Base-by-base conservation (phyloP, 2,113 vertebrate species). In the Rhea pennata region DNA sequence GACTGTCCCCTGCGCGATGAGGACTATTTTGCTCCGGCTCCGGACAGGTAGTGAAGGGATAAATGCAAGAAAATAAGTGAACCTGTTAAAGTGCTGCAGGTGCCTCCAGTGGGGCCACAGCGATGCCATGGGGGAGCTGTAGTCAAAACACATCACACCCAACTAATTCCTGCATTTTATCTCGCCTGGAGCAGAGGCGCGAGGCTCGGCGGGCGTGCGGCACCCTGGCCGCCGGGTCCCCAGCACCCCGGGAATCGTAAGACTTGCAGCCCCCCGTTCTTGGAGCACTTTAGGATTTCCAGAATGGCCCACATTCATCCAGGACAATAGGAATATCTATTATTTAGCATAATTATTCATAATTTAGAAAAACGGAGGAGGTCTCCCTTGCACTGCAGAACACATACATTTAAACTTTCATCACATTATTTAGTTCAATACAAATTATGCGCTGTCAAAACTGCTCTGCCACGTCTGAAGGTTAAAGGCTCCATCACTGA, bases 401-500 rank as follows among this genome's bases (percentile, higher is more conserved):
- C 15, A 39, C 0, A 1, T 51, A 42, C 59, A 14, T 23, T 21
- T 75, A 84, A 94, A 86, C 46, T n/a, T 65, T 81, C 8, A 4
- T 82, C 92, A 94, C 87, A 92, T 96, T 92, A 90, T 91, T 94
- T 93, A 95, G 94, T 93, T 74, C 91, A 24, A 17, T 83, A 92
- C 95, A 65, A 96, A 95, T 87, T 93, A 94, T 84, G 86, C 71
- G 74, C 91, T 94, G 90, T 93, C 94, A 93, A 93, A 97, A 84
- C 72, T 71, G 65, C 42, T 95, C 78, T 62, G 72, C 76, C 93
- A 62, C 54, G 90, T 88, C 88, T 94, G 87, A 96, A 96, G 82
- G 95, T 92, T 94, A 95, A 95, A 93, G 75, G 64, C 88, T 92
- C 77, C 72, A 85, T 84, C 88, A 65, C 2, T 7, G 84, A 88